phyloP scores from a whole-genome alignment of 2,113 vertebrate species.

The Gulo gulo region DNA sequence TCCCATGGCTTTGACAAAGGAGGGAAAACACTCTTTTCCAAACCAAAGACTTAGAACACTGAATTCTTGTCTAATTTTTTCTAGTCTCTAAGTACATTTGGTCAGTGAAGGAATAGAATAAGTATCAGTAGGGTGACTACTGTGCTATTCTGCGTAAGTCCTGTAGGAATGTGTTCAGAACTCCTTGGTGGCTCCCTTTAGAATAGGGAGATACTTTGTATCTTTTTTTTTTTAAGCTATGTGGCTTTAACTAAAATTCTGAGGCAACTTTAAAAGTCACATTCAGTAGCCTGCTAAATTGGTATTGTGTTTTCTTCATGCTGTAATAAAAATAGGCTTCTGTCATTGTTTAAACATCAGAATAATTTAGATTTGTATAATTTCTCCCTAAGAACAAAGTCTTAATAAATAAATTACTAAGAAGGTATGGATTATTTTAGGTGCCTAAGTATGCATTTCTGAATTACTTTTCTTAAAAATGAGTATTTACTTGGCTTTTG shows the following conservation, averaged over 20 bases:
- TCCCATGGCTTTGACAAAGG: background rate
- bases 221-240: background rate
- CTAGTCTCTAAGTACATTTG: background rate
- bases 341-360: background rate
- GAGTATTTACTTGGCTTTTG: constrained; percentile 4
- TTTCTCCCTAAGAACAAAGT: background rate
- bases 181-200: background rate
- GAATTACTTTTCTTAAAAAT: constrained; percentile 2
- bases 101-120: background rate
- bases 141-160: background rate
- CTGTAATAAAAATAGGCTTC: background rate
- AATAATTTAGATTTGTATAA: constrained; percentile 6
- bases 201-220: background rate
- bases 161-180: background rate
- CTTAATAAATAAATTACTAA: constrained; percentile 14
- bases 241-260: constrained; percentile 17
- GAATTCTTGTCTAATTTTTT: constrained; percentile 38
- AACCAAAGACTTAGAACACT: background rate
- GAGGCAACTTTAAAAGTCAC: background rate
- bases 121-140: background rate
- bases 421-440: background rate
- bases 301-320: constrained; percentile 2
- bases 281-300: background rate
- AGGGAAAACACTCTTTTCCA: background rate
- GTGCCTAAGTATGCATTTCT: background rate